Base-by-base conservation (phyloP, 53 echinoderm and acorn worm species). In the Patiria pectinifera region DNA sequence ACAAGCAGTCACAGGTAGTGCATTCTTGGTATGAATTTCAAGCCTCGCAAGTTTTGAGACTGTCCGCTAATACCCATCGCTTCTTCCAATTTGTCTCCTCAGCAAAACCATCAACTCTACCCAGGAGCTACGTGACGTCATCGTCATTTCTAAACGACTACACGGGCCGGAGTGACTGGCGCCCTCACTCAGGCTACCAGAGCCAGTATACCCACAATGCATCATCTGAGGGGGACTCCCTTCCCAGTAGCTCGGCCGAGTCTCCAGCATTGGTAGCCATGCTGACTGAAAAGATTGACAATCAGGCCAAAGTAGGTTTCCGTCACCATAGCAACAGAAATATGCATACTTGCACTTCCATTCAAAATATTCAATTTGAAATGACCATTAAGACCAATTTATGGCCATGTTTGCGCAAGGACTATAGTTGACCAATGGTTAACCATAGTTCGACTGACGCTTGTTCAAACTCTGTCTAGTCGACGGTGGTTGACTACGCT, bases 201-300 rank as follows among this genome's bases (percentile, higher is more conserved):
- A 69, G 80, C 66, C 81, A 9, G 12, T 90, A 45, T 66, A 69
- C 70, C 45, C 24, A 62, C 12, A 22, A 24, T 62, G 22, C 90
- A 82, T 90, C 86, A 4, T 86, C 81, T 10, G 81, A 90, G 80
- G 90, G 90, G 2, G 90, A 90, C 0, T 90, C 90, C 3, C 13
- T 81, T 4, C 90, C 90, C 6, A 90, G 82, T 53, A 90, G 80
- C 11, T 59, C 69, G 18, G 21, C 90, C 6, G 90, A 90, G 22
- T 79, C 95, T 18, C 93, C 92, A 16, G 95, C 91, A 6, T 78
- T 98, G 92, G 93, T 96, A 3, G 94, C 96, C 18, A 71, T 98
- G 63, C 91, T 98, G 3, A 95, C 93, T 35, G 96, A 98, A 22
- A 98, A 98, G 62, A 80, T 98, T 53, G 98, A 98, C 46, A 89